Evolutionary conservation across 2,888 invertebrate species (phyloP), one percentile per base, ranked within the genome.

Genomic region (Ectobius pallidus): DNA sequence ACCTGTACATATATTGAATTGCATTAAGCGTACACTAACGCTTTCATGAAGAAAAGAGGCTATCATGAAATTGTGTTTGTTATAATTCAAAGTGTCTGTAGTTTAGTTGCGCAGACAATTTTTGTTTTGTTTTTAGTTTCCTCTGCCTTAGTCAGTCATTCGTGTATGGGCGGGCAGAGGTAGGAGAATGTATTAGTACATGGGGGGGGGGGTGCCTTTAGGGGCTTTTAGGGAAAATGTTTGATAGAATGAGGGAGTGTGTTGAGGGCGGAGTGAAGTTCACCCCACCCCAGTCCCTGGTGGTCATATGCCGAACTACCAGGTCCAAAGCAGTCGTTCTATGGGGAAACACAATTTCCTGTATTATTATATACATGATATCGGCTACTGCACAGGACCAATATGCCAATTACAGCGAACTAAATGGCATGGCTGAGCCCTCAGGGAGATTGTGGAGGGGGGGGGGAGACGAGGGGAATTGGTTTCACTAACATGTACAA

Each of bases 401-500:
- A 61, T 61, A 30, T 65, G 39, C 65, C 65, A 65, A 65, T 65
- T 65, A 65, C 44, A 46, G 65, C 27, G 14, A 22, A 42, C 34
- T 63, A 22, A 63, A 39, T 63, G 34, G 18, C 30, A 18, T 16
- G 32, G 27, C 1, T 18, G 25, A 25, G 11, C n/a, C n/a, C n/a
- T n/a, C n/a, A n/a, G n/a, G n/a, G n/a, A n/a, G n/a, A n/a, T n/a
- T n/a, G 49, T 18, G 49, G 6, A 18, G n/a, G 27, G 0, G n/a
- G 30, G 39, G 63, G 22, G 30, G n/a, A n/a, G 34, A 34, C 11
- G 11, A 18, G 44, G 25, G 46, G 27, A 44, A 7, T 63, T 25
- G 44, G 27, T 65, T 65, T 65, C 46, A 18, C 27, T n/a, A 46
- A 44, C 44, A 42, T 39, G 62, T 14, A 9, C n/a, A 4, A 14